These are phyloP conservation scores for Pangasianodon gigas DNA, from an alignment of 2,113 vertebrate genomes.

Conservation along the genomic window DNA sequence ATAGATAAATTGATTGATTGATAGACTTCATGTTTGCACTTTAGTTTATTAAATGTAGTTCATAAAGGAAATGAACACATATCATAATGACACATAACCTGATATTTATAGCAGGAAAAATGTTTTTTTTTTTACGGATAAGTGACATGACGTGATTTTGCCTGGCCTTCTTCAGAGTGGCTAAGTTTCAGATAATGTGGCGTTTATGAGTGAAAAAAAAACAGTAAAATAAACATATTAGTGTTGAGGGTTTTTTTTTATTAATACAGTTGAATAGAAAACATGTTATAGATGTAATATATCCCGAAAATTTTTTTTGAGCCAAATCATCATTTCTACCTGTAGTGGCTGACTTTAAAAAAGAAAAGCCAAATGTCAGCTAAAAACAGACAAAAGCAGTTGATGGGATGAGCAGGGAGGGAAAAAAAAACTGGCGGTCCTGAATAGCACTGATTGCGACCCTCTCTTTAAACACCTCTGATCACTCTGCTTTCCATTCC, in stretches of 20 bases:
- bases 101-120: not conserved
- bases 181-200: not conserved
- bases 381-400: conserved; percentile 8
- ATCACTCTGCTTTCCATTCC: conserved; percentile 71
- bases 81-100: not conserved
- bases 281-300: not conserved
- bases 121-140: too few species aligned
- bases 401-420: not conserved
- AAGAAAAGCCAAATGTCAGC: conserved; percentile 2
- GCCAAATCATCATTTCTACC: not conserved
- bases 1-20: not conserved
- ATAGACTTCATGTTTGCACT: not conserved
- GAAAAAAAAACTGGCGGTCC: conserved; percentile 35
- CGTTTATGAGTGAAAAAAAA: not conserved
- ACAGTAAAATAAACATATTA: not conserved
- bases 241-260: not conserved
- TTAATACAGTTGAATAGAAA: too few species aligned
- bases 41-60: not conserved
- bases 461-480: conserved; percentile 69
- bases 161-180: not conserved
- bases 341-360: not conserved
- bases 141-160: too few species aligned
- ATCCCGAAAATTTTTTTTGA: not conserved
- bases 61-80: not conserved
- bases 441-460: conserved; percentile 74